Percentiles rank a stretch among this genome's conserved stretches.
These are phyloP conservation scores for Luffia ferchaultella DNA, from an alignment of 2,888 invertebrate genomes.

Conservation along the genomic window DNA sequence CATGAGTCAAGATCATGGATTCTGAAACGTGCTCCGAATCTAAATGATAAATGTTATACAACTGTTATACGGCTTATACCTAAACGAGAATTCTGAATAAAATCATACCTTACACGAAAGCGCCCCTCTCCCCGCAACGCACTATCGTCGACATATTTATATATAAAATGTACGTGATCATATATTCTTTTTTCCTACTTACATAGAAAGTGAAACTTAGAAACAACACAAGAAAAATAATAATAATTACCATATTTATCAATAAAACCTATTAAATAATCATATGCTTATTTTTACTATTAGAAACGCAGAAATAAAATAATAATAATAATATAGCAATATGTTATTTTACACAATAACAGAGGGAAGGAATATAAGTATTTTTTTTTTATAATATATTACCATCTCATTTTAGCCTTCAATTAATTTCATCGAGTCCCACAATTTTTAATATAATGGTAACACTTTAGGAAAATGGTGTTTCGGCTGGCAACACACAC, in stretches of 20 bases:
- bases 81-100: too few species aligned
- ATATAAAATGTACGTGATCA: slow-evolving; percentile 30
- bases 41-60: too few species aligned
- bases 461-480: slow-evolving; percentile 51
- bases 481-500: slow-evolving; percentile 52
- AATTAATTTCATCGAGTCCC: too few species aligned
- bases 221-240: slow-evolving; percentile 24
- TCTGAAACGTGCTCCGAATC: too few species aligned
- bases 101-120: too few species aligned
- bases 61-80: too few species aligned
- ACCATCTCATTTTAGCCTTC: not conserved
- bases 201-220: slow-evolving; percentile 47
- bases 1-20: too few species aligned
- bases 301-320: slow-evolving; percentile 37
- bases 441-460: slow-evolving; percentile 46
- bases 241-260: slow-evolving; percentile 39
- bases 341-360: slow-evolving; percentile 40
- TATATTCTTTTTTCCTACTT: slow-evolving; percentile 45
- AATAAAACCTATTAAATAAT: slow-evolving; percentile 43
- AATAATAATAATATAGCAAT: slow-evolving; percentile 45
- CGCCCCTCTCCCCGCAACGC: slow-evolving; percentile 27
- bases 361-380: slow-evolving; percentile 37
- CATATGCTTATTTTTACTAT: slow-evolving; percentile 25
- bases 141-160: slow-evolving; percentile 26
- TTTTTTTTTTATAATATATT: not conserved